phyloP scores from a whole-genome alignment of 2,113 vertebrate genomes.

The Caracal caracal region DNA sequence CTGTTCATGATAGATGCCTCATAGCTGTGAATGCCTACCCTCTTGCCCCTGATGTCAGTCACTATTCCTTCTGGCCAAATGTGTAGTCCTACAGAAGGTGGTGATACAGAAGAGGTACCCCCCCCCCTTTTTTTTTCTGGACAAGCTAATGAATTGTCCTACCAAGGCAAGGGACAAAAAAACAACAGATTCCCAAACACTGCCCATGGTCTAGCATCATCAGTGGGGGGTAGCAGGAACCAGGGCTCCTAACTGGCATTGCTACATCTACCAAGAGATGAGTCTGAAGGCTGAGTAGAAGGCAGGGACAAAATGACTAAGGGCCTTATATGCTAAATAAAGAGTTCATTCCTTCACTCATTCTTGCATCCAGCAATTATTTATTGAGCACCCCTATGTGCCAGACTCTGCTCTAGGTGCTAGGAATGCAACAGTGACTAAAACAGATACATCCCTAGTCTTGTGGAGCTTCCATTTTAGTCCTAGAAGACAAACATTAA shows the following conservation, averaged over 20 bases:
- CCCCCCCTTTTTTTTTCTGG: not conserved
- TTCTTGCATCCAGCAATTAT: not conserved
- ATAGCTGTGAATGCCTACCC: not conserved
- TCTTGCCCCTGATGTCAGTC: not conserved
- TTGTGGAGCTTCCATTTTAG: not conserved
- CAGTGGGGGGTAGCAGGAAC: not conserved
- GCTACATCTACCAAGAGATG: not conserved
- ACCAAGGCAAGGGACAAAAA: not conserved
- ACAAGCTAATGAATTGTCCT: not conserved
- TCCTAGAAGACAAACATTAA: not conserved
- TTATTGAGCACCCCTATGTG: not conserved
- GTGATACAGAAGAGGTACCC: not conserved
- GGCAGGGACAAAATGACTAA: not conserved
- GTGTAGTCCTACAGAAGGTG: not conserved
- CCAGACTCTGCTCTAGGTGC: not conserved
- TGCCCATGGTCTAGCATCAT: not conserved
- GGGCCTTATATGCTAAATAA: not conserved
- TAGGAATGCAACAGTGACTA: not conserved
- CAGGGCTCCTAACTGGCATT: not conserved
- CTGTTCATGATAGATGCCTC: no score
- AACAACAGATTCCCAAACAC: not conserved
- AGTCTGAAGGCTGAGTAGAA: not conserved
- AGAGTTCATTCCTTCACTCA: not conserved
- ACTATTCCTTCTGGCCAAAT: not conserved
- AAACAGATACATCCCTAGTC: not conserved